These are phyloP conservation scores for Trematomus loennbergii DNA, from an alignment of 2,113 vertebrate genomes.

Conservation along the genomic window DNA sequence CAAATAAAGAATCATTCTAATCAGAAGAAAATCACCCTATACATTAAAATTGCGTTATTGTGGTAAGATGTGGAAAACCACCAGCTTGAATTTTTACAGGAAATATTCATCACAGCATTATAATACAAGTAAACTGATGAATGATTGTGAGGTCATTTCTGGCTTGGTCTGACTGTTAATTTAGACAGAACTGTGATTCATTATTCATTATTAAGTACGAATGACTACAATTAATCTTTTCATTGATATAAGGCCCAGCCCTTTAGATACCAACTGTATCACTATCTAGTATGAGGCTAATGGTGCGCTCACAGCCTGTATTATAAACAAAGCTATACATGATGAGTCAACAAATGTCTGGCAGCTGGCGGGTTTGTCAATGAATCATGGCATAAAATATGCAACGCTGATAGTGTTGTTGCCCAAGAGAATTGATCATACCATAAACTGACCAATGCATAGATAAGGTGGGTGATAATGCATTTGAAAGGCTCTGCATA, in stretches of 20 bases:
- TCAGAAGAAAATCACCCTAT: not conserved
- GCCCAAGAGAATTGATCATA: not conserved
- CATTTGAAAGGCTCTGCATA: conserved; percentile 1
- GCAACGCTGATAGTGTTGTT: conserved; percentile 2
- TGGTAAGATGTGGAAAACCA: no score
- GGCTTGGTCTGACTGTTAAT: not conserved
- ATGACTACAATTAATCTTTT: not conserved
- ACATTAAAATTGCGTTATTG: not conserved
- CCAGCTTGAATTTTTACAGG: no score
- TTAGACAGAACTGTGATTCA: not conserved
- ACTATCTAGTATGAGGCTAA: not conserved
- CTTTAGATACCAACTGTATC: not conserved
- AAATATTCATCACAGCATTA: no score
- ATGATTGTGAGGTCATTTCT: not conserved
- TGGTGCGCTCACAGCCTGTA: not conserved
- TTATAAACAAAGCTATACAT: not conserved
- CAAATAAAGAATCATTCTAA: no score
- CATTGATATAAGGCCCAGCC: not conserved
- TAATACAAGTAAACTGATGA: not conserved
- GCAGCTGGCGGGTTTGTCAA: conserved; percentile 26
- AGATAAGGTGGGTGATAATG: conserved; percentile 9
- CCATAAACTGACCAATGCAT: not conserved
- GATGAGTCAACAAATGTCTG: conserved; percentile 17
- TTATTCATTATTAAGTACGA: not conserved
- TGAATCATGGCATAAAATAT: conserved; percentile 7